Percentiles rank a stretch among this genome's conserved stretches.
These are phyloP conservation scores for Malurus elegans DNA, from an alignment of 2,113 vertebrate species.

Conservation along the genomic window DNA sequence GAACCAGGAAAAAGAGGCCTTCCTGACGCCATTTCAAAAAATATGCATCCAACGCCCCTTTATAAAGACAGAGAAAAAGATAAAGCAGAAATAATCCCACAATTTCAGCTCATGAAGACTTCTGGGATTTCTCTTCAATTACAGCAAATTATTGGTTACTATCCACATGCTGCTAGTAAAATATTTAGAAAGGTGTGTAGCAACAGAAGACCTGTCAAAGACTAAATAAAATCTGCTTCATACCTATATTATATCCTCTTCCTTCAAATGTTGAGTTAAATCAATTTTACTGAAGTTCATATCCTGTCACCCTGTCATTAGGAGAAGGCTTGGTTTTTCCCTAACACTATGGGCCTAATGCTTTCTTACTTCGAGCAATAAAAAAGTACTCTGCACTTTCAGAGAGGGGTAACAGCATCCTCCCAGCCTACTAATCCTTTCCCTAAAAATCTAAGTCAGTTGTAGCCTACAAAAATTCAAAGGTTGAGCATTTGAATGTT, in stretches of 20 bases:
- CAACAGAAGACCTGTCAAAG: not conserved
- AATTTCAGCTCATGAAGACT: not conserved
- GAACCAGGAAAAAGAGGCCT: conserved; percentile 97
- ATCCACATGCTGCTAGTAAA: not conserved
- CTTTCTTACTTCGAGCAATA: not conserved
- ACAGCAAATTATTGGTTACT: not conserved
- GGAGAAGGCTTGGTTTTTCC: not conserved
- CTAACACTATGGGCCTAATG: not conserved
- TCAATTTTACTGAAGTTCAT: not conserved
- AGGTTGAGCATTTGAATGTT: not conserved
- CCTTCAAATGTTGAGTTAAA: not conserved
- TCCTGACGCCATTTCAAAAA: conserved; percentile 99
- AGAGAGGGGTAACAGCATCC: not conserved
- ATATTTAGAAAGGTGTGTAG: not conserved
- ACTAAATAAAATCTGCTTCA: not conserved
- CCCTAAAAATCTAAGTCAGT: not conserved
- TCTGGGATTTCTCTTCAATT: not conserved
- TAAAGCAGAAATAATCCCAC: not conserved
- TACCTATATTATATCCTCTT: not conserved
- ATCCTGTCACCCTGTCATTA: not conserved
- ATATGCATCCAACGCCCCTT: conserved; percentile 98
- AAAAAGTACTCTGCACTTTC: not conserved
- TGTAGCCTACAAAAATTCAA: not conserved
- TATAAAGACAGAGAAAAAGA: not conserved
- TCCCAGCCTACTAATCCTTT: not conserved